Evolutionary conservation across 2,113 vertebrate genomes (phyloP).

Genomic region (Antennarius striatus): DNA sequence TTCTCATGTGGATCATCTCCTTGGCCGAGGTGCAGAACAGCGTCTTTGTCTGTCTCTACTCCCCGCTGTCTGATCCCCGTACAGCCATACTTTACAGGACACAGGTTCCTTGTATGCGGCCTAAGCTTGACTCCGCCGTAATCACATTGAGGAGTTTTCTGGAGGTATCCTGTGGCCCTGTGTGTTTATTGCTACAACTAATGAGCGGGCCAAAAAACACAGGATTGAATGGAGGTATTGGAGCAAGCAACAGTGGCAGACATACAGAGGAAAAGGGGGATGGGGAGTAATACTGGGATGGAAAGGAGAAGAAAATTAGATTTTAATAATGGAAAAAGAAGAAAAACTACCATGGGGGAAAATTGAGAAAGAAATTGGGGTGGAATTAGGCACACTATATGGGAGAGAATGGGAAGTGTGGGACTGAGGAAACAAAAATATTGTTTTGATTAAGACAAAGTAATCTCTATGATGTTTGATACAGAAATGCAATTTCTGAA

Average conservation of each 20-base stretch:
- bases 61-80: not conserved
- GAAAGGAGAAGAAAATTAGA: conserved; percentile 37
- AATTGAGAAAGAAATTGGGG: not conserved
- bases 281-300: not conserved
- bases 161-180: conserved; percentile 49
- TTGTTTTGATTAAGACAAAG: not conserved
- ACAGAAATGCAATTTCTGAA: too few species aligned
- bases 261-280: not conserved
- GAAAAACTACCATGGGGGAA: conserved; percentile 22
- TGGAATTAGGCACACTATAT: not conserved
- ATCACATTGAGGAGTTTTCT: conserved; percentile 46
- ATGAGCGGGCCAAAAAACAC: conserved; percentile 65
- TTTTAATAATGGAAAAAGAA: conserved; percentile 55
- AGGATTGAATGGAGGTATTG: conserved; percentile 51
- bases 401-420: conserved; percentile 14
- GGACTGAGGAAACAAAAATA: conserved; percentile 7
- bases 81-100: not conserved
- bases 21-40: too few species aligned
- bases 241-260: conserved; percentile 17
- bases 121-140: conserved; percentile 40
- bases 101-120: conserved; percentile 14
- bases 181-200: conserved; percentile 71
- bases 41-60: not conserved
- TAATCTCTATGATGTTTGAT: not conserved
- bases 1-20: not conserved